Evolutionary conservation across 2,888 invertebrate species (phyloP), one percentile per base, ranked within the genome.

Genomic region (Perizoma affinitatum): DNA sequence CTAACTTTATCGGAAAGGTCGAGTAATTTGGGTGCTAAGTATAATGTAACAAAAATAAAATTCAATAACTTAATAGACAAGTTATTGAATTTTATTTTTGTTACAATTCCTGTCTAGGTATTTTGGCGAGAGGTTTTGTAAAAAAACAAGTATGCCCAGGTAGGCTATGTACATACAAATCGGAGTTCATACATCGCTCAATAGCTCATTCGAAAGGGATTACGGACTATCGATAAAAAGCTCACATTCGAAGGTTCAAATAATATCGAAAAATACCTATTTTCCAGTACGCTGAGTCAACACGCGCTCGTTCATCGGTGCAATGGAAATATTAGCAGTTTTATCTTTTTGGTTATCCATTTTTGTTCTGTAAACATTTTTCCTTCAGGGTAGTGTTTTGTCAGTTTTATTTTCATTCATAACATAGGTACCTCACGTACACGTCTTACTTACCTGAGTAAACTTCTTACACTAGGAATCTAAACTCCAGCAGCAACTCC

Each of bases 291-390:
- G 80, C 69, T 84, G 86, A 85, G 78, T 85, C 85, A 87, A 88
- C 87, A 87, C 75, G 71, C 74, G 75, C 56, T 78, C 86, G 85
- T 84, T 87, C 88, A 86, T 79, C 84, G 84, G 74, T 77, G 83
- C 87, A 88, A 86, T 88, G 86, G 84, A 87, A 87, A 88, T 89
- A 90, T 88, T 86, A 83, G 75, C 77, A 81, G 82, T 2, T 87
- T 87, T 87, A 86, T 88, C 84, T 87, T 86, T 84, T 81, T 22
- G 81, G 82, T 83, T 82, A 80, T 76, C 79, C 77, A 73, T 76
- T 74, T 63, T 70, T 76, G 71, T 74, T 74, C 64, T 69, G 75
- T 72, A 79, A 79, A 74, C 78, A 77, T 77, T 74, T 76, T 76
- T 78, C 79, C 78, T 78, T 68, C 69, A 69, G 69, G 69, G 68